Evolutionary conservation across 1,140 invertebrate species (phyloP), one percentile per base, ranked within the genome.

Genomic region (Meloidogyne floridensis): DNA sequence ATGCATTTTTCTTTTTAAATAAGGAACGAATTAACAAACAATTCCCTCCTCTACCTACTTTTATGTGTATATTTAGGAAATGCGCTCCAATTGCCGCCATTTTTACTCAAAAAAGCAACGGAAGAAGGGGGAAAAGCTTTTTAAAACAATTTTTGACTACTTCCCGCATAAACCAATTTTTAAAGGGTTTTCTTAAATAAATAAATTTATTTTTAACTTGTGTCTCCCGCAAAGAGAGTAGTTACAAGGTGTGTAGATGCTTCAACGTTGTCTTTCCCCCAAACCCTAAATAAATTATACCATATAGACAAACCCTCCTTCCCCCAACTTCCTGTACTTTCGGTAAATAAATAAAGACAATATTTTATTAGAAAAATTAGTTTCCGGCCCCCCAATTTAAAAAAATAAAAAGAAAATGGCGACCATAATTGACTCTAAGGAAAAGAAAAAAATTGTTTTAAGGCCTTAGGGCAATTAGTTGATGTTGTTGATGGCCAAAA

Each of bases 121-220:
- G 0, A 65, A 65, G 59, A 7, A 65, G 3, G 7, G 1, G 59
- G 59, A n/a, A 65, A 65, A 65, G 15, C n/a, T 8, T 65, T 54
- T 65, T 65, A 65, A 65, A 65, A n/a, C 10, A 65, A n/a, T 65
- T 65, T 47, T 47, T 47, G 13, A 2, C 2, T n/a, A 65, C 59
- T 65, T 65, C 59, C 59, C 59, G 59, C 59, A 65, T 65, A n/a
- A 65, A 65, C 59, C 59, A 65, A 65, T 65, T 65, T n/a, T n/a
- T n/a, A 65, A 65, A n/a, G 15, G n/a, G n/a, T n/a, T 65, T 65
- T 65, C n/a, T n/a, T 5, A 13, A 32, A 13, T 65, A n/a, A 8
- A 65, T n/a, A n/a, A n/a, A n/a, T 65, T 65, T 65, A n/a, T 65
- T 65, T 65, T 65, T 65, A 32, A 32, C 32, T 32, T 32, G 32